Percentiles rank a stretch among this genome's conserved stretches.
Conservation (phyloP, 2,797 vertebrate species). For the Mastacembelus armatus region DNA sequence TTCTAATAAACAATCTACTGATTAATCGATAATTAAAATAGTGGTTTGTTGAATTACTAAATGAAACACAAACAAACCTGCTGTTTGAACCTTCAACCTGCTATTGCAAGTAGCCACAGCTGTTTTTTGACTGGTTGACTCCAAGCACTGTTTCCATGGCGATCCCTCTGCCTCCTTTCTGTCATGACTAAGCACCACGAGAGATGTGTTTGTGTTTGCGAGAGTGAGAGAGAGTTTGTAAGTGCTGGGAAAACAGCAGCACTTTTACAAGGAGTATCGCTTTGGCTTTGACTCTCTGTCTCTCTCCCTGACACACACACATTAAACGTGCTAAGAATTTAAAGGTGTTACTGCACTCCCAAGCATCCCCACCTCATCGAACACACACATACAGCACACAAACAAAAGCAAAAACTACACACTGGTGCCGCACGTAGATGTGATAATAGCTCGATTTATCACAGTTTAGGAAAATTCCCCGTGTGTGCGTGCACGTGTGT, state of each 20-base stretch:
- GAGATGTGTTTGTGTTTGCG: conserved; percentile 16
- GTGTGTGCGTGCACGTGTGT: conserved; percentile 3
- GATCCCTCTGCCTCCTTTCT: conserved; percentile 44
- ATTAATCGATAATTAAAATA: too few relatives aligned
- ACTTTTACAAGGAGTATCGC: conserved; percentile 3
- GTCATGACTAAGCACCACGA: conserved; percentile 61
- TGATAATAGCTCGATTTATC: conserved; percentile 64
- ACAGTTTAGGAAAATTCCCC: conserved; percentile 21
- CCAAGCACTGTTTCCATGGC: conserved; percentile 62
- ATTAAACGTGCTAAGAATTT: conserved; percentile 22
- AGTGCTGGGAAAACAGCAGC: neutral
- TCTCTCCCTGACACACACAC: neutral
- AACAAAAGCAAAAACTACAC: conserved; percentile 4
- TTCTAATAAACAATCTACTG: too few relatives aligned
- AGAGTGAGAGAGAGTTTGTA: conserved; percentile 2
- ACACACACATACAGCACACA: conserved; percentile 25
- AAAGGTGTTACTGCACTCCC: conserved; percentile 19
- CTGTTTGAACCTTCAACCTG: conserved; percentile 35
- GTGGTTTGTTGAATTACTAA: too few relatives aligned
- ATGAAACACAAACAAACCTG: neutral
- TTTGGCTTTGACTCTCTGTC: neutral
- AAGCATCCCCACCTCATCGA: neutral
- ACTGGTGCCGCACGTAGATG: conserved; percentile 10
- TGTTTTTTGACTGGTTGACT: conserved; percentile 29
- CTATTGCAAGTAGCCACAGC: conserved; percentile 24